Base-by-base conservation (phyloP, 2,113 vertebrate genomes). In the Onychorhynchus coronatus region DNA sequence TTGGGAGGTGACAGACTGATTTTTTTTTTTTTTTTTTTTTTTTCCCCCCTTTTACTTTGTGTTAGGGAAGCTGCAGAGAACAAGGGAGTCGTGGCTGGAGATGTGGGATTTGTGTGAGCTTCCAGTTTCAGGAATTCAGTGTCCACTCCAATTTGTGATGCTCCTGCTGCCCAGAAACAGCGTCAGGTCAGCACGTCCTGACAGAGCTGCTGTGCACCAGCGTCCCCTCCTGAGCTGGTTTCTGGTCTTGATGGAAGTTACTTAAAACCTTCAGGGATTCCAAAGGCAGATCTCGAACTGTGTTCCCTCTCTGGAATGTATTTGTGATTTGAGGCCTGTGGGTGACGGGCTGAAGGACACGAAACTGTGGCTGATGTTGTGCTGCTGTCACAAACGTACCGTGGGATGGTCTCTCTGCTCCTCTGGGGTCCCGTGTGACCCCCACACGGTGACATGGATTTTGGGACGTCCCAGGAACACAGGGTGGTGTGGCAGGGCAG, bases 261-360 rank as follows among this genome's bases (percentile, higher is more conserved):
- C 44, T 65, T 47, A 58, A 77, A 68, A 22, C 15, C 39, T n/a
- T 12, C 12, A 50, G 50, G 56, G 12, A 13, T 76, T 59, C 23
- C 11, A 24, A 44, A 52, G 33, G 33, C 56, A 20, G 50, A 14
- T 39, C 42, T 31, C 15, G n/a, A 18, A 30, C 16, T 8, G 3
- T 8, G 28, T 16, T 12, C 12, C 8, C 21, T 30, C 5, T 23
- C 17, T 12, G 0, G 3, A 37, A 30, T 17, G 20, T 24, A 31
- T 16, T 4, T 44, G 58, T 28, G 67, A 14, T 31, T 75, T 44
- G 33, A 39, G 41, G 41, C 5, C 16, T 27, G 53, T 4, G 3
- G 42, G 18, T 50, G 74, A 39, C 8, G 63, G 52, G 68, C 11
- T 37, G 63, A 37, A 33, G 31, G 75, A 4, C 9, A 4, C 6